phyloP scores from a whole-genome alignment of 2,113 vertebrate genomes.

The Thomomys bottae region DNA sequence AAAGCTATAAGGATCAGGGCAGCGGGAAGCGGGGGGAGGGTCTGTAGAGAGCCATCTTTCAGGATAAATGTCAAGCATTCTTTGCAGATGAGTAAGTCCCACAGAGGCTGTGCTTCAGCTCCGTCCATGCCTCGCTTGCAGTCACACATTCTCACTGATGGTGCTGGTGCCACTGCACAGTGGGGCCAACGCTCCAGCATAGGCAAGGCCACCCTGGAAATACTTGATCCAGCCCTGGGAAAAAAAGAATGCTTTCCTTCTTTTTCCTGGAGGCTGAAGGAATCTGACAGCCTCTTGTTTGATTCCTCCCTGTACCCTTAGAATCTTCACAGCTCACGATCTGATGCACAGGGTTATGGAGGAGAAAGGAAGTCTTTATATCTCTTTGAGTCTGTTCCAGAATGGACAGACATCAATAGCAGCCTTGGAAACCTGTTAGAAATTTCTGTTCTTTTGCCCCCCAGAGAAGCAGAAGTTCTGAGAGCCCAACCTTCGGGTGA shows the following conservation, averaged over 20 bases:
- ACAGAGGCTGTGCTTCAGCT: background rate
- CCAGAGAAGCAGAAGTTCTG: background rate
- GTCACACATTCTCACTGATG: constrained; percentile 7
- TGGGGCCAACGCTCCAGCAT: background rate
- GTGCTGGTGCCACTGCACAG: background rate
- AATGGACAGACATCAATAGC: background rate
- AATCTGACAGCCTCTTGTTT: background rate
- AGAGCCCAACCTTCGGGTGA: background rate
- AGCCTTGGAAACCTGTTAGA: background rate
- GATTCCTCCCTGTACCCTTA: background rate
- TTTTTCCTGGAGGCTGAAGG: background rate
- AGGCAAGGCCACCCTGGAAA: background rate
- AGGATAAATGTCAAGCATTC: constrained; percentile 76
- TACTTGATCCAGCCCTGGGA: constrained; percentile 17
- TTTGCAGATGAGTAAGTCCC: constrained; percentile 56
- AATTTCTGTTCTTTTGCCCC: background rate
- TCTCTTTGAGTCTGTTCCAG: background rate
- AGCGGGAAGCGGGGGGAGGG: background rate
- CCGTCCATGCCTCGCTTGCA: background rate
- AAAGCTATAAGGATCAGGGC: background rate
- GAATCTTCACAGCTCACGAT: background rate
- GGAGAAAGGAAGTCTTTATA: background rate
- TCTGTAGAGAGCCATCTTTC: constrained; percentile 70
- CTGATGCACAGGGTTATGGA: background rate
- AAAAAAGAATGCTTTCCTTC: background rate